These are phyloP conservation scores for Cantharis rufa DNA, from an alignment of 2,888 invertebrate species.

Conservation along the genomic window DNA sequence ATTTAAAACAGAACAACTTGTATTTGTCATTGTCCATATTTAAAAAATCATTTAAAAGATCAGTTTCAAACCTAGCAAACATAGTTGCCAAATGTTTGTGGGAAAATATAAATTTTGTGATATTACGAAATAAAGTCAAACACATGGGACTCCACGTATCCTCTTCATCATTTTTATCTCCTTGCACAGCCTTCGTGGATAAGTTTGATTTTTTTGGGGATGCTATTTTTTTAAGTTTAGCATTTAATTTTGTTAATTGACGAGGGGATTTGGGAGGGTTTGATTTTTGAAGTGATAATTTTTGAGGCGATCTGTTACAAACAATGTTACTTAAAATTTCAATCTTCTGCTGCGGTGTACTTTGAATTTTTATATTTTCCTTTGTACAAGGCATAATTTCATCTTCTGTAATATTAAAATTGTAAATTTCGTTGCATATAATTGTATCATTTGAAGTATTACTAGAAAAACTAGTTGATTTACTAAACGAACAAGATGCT, in stretches of 20 bases:
- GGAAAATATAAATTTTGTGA: slow-evolving; percentile 29
- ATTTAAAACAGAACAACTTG: slow-evolving; percentile 18
- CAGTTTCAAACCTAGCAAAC: slow-evolving; percentile 14
- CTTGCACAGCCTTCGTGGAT: neutral
- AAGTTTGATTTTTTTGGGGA: neutral
- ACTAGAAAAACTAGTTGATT: neutral
- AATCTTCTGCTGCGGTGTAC: neutral
- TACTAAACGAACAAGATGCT: neutral
- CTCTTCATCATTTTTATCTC: neutral
- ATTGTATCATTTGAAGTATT: neutral
- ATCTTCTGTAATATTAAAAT: neutral
- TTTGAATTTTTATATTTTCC: neutral
- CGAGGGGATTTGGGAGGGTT: neutral
- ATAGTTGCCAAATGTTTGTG: slow-evolving; percentile 19
- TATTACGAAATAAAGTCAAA: slow-evolving; percentile 4
- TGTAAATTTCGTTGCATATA: neutral
- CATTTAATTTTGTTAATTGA: neutral
- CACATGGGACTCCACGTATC: neutral
- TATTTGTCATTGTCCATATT: slow-evolving; percentile 8
- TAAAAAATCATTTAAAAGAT: slow-evolving; percentile 18
- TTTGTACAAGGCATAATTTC: neutral
- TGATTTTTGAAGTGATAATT: neutral
- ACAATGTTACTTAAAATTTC: neutral
- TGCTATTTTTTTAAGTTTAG: neutral
- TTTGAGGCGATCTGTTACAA: neutral